phyloP scores from a whole-genome alignment of 2,113 vertebrate species.

The Thermophis baileyi region DNA sequence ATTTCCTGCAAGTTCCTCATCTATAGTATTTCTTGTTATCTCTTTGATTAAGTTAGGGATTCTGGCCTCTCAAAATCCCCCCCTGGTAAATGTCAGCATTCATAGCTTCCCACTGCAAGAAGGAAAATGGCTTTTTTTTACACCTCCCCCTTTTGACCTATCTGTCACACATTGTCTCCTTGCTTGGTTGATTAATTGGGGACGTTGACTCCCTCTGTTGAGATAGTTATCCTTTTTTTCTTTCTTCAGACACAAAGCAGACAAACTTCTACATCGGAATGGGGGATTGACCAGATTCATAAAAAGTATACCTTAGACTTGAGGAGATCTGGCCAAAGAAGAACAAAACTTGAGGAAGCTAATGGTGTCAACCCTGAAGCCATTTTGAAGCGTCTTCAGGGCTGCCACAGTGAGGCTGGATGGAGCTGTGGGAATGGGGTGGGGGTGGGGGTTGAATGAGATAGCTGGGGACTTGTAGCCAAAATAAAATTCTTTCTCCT shows the following conservation, averaged over 20 bases:
- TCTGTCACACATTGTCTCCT: constrained; percentile 5
- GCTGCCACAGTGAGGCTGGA: no score
- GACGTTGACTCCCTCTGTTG: background rate
- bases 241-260: background rate
- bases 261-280: background rate
- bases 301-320: accelerated
- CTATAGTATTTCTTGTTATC: constrained; percentile 59
- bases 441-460: no score
- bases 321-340: accelerated
- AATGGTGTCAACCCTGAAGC: background rate
- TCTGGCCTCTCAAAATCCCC: constrained; percentile 60
- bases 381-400: no score
- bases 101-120: constrained; percentile 35
- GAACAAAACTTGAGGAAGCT: background rate
- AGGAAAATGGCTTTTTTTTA: constrained; percentile 41
- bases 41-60: constrained; percentile 75
- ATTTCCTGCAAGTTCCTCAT: constrained; percentile 55
- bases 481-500: no score
- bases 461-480: no score
- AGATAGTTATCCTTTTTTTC: background rate
- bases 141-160: constrained; percentile 55
- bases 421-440: no score
- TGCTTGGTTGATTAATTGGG: constrained; percentile 33
- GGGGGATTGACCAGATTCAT: background rate
- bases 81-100: constrained; percentile 57